Conservation (phyloP, 2,797 vertebrate species). For the Meriones psammophilus region DNA sequence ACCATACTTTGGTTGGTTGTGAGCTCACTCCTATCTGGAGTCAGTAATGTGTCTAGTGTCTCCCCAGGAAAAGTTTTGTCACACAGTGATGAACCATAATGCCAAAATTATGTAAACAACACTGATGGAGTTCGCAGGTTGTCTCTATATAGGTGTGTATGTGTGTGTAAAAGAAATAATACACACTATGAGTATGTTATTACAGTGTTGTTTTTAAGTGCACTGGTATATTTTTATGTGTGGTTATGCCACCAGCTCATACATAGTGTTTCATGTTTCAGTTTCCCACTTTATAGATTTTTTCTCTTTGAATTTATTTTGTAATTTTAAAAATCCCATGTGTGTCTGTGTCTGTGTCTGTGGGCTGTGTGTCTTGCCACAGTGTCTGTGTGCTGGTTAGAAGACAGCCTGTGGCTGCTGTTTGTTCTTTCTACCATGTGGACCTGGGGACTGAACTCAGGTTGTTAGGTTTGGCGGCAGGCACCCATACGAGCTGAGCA, state of each 20-base stretch:
- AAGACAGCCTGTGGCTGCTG: neutral
- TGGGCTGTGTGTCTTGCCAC: neutral
- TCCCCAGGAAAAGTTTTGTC: neutral
- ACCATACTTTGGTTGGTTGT: neutral
- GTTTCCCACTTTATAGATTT: neutral
- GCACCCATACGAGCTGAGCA: neutral
- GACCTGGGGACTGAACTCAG: neutral
- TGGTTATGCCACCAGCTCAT: neutral
- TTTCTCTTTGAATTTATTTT: neutral
- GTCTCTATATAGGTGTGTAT: too few relatives aligned
- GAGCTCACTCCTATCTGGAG: neutral
- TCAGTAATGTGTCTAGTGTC: neutral
- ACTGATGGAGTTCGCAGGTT: neutral
- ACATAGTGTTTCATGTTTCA: neutral
- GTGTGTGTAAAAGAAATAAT: too few relatives aligned
- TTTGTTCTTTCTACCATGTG: neutral
- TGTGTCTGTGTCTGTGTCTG: neutral
- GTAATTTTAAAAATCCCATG: neutral
- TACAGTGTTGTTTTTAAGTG: neutral
- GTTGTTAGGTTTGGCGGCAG: neutral
- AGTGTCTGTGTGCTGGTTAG: neutral
- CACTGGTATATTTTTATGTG: neutral
- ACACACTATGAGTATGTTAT: neutral
- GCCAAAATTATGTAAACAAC: neutral
- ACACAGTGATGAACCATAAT: neutral